A percentile compares a stretch with the other conserved stretches of the same genome.
phyloP scores from a whole-genome alignment of 2,888 invertebrate genomes.

The Agonopterix heracliana region DNA sequence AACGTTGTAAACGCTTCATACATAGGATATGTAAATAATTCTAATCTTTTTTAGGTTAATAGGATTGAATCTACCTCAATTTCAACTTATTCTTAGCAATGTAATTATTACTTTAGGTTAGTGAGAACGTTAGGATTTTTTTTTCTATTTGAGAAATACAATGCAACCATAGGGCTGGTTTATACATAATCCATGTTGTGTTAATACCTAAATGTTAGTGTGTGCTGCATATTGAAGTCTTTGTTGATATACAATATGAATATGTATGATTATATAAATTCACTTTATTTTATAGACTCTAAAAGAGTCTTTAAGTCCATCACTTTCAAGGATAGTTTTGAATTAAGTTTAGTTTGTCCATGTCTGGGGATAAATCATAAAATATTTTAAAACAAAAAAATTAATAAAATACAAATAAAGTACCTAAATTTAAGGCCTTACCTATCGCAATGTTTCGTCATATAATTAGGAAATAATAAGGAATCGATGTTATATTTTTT shows the following conservation, averaged over 20 bases:
- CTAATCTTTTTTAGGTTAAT: constrained; percentile 70
- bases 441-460: constrained; percentile 30
- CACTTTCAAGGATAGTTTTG: constrained; percentile 14
- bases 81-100: constrained; percentile 69
- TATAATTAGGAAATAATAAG: neutral
- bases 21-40: constrained; percentile 68
- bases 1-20: constrained; percentile 62
- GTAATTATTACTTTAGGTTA: constrained; percentile 68
- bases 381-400: no score
- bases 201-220: constrained; percentile 43
- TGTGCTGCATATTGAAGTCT: constrained; percentile 64
- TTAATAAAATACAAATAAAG: constrained; percentile 1
- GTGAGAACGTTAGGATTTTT: constrained; percentile 53
- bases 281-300: constrained; percentile 37
- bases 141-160: constrained; percentile 52
- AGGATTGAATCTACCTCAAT: constrained; percentile 76
- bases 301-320: constrained; percentile 30
- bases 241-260: constrained; percentile 49
- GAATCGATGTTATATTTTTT: constrained; percentile 5
- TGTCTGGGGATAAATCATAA: no score
- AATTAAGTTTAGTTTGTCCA: no score
- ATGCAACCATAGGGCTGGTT: constrained; percentile 38
- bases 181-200: constrained; percentile 35
- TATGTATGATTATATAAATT: constrained; percentile 54
- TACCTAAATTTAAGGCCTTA: constrained; percentile 21